phyloP scores from a whole-genome alignment of 30 jellyfish, hydroid and myxozoan species.

The Cassiopea xamachana region DNA sequence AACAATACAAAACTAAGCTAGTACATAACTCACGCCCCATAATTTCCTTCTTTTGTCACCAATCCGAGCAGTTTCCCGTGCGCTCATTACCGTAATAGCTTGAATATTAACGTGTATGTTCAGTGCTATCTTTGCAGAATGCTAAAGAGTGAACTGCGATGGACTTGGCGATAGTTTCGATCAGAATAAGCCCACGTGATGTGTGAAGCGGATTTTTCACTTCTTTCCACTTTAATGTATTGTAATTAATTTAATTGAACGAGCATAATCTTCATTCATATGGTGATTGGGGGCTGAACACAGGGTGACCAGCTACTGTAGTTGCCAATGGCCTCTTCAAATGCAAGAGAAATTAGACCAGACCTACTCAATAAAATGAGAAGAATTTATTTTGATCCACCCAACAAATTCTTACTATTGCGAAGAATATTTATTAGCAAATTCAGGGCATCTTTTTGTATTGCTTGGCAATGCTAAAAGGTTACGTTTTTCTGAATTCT shows the following conservation, averaged over 20 bases:
- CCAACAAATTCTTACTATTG: no score
- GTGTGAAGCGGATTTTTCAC: constrained; percentile 18
- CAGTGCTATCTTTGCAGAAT: constrained; percentile 1
- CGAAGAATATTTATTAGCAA: no score
- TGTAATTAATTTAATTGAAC: constrained; percentile 31
- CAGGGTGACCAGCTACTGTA: constrained; percentile 34
- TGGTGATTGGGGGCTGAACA: constrained; percentile 17
- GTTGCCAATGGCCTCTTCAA: no score
- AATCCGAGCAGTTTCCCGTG: constrained; percentile 26
- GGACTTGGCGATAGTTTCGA: neutral
- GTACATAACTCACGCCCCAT: constrained; percentile 73
- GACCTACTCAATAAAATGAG: no score
- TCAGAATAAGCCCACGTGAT: constrained; percentile 33
- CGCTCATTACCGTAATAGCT: constrained; percentile 43
- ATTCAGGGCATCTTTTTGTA: no score
- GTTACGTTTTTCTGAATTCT: no score
- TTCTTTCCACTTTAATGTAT: constrained; percentile 24
- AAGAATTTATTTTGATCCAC: no score
- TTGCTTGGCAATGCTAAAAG: no score
- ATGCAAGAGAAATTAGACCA: neutral
- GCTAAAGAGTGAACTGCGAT: neutral
- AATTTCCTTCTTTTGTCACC: constrained; percentile 59
- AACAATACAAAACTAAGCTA: constrained; percentile 12
- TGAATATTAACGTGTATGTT: constrained; percentile 22
- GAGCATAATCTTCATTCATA: constrained; percentile 41